A percentile compares a stretch with the other conserved stretches of the same genome.
Conservation (phyloP, 2,888 invertebrate species). For the Trisateles emortualis region DNA sequence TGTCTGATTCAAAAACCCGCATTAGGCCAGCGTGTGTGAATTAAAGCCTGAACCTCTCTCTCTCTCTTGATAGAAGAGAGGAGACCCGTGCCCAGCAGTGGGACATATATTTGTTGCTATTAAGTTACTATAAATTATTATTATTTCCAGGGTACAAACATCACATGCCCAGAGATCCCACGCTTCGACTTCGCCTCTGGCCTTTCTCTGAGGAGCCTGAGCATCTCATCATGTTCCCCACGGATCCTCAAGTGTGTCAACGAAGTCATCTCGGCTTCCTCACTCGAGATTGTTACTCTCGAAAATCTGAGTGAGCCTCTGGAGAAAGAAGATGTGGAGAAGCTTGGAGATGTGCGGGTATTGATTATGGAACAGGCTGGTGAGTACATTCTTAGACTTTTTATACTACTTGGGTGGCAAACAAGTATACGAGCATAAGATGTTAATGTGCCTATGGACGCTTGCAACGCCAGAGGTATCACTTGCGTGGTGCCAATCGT, state of each 20-base stretch:
- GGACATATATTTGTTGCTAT: no score
- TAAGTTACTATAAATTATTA: background rate
- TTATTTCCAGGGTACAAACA: slow-evolving; percentile 23
- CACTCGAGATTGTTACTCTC: slow-evolving; percentile 3
- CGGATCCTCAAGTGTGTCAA: slow-evolving; percentile 18
- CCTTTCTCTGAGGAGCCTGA: slow-evolving; percentile 10
- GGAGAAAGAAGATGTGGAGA: slow-evolving; percentile 10
- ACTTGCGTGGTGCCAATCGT: no score
- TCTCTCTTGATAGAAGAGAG: no score
- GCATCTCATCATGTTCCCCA: slow-evolving; percentile 13
- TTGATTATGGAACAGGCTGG: slow-evolving; percentile 17
- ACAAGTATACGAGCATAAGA: no score
- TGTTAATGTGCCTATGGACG: no score
- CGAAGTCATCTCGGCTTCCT: slow-evolving; percentile 1
- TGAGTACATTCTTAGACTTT: slow-evolving; percentile 4
- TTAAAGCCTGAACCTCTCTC: no score
- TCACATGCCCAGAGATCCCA: slow-evolving; percentile 30
- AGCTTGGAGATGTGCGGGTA: slow-evolving; percentile 8
- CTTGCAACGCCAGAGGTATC: no score
- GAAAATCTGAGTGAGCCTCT: background rate
- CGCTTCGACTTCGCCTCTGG: slow-evolving; percentile 21
- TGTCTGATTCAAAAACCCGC: no score
- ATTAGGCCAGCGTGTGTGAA: no score
- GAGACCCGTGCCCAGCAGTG: no score
- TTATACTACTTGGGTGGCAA: no score